phyloP scores from a whole-genome alignment of 1,140 invertebrate genomes.

The Venustaconcha ellipsiformis region DNA sequence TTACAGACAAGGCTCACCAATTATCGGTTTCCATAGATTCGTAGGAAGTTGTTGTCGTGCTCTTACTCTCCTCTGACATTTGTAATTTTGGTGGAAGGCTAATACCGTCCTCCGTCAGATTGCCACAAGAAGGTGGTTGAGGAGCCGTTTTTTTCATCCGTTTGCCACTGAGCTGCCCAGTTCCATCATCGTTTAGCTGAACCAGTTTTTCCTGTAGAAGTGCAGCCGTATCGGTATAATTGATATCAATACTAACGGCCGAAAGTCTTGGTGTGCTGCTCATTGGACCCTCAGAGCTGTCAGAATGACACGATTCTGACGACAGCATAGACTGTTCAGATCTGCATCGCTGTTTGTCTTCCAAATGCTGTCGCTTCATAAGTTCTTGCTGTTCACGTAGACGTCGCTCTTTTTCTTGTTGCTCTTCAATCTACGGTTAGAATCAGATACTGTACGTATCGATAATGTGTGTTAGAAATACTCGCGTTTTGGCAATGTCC shows the following conservation, averaged over 20 bases:
- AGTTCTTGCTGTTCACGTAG: conserved; percentile 1
- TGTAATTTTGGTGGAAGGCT: conserved; percentile 17
- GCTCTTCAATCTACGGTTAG: conserved; percentile 7
- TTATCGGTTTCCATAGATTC: conserved; percentile 19
- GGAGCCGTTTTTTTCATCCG: conserved; percentile 8
- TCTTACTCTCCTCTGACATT: conserved; percentile 39
- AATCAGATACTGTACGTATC: too few relatives aligned
- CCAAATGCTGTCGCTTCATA: neutral
- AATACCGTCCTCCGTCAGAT: neutral
- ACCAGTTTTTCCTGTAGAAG: conserved; percentile 28
- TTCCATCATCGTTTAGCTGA: conserved; percentile 15
- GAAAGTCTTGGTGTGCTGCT: conserved; percentile 29
- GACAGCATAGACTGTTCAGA: conserved; percentile 37
- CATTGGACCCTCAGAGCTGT: conserved; percentile 3
- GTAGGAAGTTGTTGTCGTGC: conserved; percentile 28
- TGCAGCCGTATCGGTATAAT: conserved; percentile 23
- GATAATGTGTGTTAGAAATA: too few relatives aligned
- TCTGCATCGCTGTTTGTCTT: conserved; percentile 23
- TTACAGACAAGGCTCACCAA: neutral
- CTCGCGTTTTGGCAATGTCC: too few relatives aligned
- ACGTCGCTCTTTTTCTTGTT: neutral
- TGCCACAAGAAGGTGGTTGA: neutral
- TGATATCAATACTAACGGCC: conserved; percentile 13
- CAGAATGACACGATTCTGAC: conserved; percentile 14
- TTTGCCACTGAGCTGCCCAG: conserved; percentile 8